Evolutionary conservation across 37 sponge, comb jelly and placozoan genomes (phyloP).

Genomic region (Hormiphora californensis): DNA sequence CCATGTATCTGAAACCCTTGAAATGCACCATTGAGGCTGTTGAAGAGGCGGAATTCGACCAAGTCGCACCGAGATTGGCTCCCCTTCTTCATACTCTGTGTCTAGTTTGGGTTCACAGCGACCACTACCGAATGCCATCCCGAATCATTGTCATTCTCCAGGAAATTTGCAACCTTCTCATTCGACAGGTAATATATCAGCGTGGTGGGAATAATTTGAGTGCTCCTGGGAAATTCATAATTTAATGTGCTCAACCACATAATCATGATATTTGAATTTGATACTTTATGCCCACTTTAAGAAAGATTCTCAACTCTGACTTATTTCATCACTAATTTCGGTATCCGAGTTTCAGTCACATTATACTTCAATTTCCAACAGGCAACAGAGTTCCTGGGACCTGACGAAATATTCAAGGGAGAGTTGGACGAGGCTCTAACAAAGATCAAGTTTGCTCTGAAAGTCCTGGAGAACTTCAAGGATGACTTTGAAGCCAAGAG

Average conservation of each 20-base stretch:
- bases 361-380: background rate
- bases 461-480: slow-evolving; percentile 67
- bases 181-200: too few relatives aligned
- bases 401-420: slow-evolving; percentile 77
- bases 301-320: background rate
- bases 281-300: too few relatives aligned
- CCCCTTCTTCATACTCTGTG: slow-evolving; percentile 74
- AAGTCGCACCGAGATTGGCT: slow-evolving; percentile 62
- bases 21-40: slow-evolving; percentile 66
- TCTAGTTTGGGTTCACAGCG: slow-evolving; percentile 84
- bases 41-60: slow-evolving; percentile 78
- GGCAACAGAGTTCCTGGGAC: slow-evolving; percentile 58
- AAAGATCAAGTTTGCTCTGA: slow-evolving; percentile 71
- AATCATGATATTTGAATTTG: too few relatives aligned
- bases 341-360: background rate
- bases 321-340: background rate
- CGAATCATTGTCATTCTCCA: slow-evolving; percentile 82
- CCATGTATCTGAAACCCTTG: slow-evolving; percentile 76
- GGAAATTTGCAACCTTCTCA: slow-evolving; percentile 82
- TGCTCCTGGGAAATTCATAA: background rate
- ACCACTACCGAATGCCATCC: slow-evolving; percentile 80
- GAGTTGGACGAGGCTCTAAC: slow-evolving; percentile 88
- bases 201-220: too few relatives aligned
- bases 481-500: slow-evolving; percentile 55
- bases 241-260: background rate